Percentiles rank a stretch among this genome's conserved stretches.
phyloP scores from a whole-genome alignment of 2,888 invertebrate genomes.

The Pardosa pseudoannulata region DNA sequence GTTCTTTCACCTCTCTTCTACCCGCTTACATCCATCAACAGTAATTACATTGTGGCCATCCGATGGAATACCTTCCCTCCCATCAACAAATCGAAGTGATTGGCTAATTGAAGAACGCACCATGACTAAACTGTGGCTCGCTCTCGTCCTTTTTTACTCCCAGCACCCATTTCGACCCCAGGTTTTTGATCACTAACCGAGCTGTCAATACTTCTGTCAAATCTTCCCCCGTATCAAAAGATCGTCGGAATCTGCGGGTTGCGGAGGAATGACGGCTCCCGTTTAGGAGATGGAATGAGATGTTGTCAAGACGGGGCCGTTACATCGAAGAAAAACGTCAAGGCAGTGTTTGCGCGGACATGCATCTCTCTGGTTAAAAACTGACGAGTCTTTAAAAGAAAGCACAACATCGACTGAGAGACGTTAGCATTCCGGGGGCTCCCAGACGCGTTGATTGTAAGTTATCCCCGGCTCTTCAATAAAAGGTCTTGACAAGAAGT shows the following conservation, averaged over 20 bases:
- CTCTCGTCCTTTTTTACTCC: background rate
- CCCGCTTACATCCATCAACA: background rate
- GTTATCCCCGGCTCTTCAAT: background rate
- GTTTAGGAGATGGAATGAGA: background rate
- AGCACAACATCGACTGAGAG: no score
- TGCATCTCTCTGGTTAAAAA: no score
- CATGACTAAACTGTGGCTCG: background rate
- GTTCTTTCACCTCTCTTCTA: background rate
- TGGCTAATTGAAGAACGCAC: slow-evolving; percentile 4
- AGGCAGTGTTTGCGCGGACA: background rate
- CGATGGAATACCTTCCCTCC: background rate
- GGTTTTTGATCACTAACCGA: background rate
- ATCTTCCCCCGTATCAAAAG: background rate
- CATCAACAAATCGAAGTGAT: background rate
- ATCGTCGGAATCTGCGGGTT: background rate
- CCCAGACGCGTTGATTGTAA: slow-evolving; percentile 16
- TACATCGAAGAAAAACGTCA: background rate
- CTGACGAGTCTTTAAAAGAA: no score
- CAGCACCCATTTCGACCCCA: background rate
- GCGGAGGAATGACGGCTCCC: background rate
- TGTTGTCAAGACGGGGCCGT: background rate
- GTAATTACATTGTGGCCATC: slow-evolving; percentile 12
- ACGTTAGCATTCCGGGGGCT: background rate
- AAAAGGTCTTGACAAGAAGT: background rate
- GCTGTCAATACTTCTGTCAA: slow-evolving; percentile 1